Base-by-base conservation (phyloP, 2,113 vertebrate species). In the Brachyhypopomus gauderio region DNA sequence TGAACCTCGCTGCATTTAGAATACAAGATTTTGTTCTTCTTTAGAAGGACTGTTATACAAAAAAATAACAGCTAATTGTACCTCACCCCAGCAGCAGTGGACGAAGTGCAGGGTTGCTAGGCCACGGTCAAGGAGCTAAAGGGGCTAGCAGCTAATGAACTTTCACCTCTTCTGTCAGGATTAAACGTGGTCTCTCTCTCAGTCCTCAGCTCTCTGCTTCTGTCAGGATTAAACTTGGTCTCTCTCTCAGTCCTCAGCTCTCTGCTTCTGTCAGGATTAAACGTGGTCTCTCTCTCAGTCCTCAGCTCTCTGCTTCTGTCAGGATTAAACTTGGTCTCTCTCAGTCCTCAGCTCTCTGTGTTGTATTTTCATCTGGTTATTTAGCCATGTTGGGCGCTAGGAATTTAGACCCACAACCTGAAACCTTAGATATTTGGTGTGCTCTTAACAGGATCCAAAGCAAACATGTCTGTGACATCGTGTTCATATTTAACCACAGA, bases 101-200 rank as follows among this genome's bases (percentile, higher is more conserved):
- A 14, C 45, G 12, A 52, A 52, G 9, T 11, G 9, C 45, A 52
- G 2, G 12, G 14, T 52, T 41, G 19, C 66, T n/a, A 41, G 66
- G 66, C 66, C 30, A 81, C 19, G 64, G 20, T 72, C 23, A 52
- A 25, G 20, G 9, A 52, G 45, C 41, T 41, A 41, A 7, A 9
- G 5, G 5, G 9, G 41, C 41, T 41, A 41, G 0, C 41, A 41
- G 41, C 45, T 80, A 17, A 23, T 76, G 70, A 74, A 67, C 72
- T 77, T 59, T 90, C 83, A 87, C 88, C 87, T 85, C 77, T 48
- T 12, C 8, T 69, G 76, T 20, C 64, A 75, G 55, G 17, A 59
- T 20, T 4, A 38, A 2, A 4, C 41, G 9, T n/a, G 66, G 1
- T 20, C 41, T 8, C 3, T 0, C 9, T 27, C 2, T 16, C 45